Base-by-base conservation (phyloP, 2,888 invertebrate species). In the Strigamia transsilvanica region DNA sequence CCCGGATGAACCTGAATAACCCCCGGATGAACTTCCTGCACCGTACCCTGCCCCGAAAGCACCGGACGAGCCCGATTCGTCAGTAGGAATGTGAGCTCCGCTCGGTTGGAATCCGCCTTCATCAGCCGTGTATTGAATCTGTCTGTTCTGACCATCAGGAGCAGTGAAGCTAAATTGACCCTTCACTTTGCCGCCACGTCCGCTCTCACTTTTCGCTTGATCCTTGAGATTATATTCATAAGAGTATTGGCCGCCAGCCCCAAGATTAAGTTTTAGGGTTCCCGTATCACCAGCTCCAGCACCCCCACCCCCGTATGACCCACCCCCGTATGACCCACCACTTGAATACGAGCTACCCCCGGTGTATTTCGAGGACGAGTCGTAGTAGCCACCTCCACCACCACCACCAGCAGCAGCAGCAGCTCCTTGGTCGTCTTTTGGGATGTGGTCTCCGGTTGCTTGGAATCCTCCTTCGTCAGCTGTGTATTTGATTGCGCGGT, bases 141-240 rank as follows among this genome's bases (percentile, higher is more conserved):
- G 32, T 21, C 61, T 15, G 12, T 42, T 81, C 61, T 81, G 61
- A 3, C 81, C 81, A 13, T 61, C 66, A 38, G 61, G 93, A 73
- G 93, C 92, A 56, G 92, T 93, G 89, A 93, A 94, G 9, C 80
- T 61, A 27, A 79, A 83, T 41, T 83, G 80, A 12, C 83, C 83
- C 32, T 51, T 46, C 0, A 83, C 83, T n/a, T 41, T 5, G n/a
- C 15, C 61, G 1, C 7, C 66, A 10, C 10, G 18, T 18, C 81
- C 32, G 7, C 21, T 51, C n/a, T 80, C 80, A 23, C 18, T 32
- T 32, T 80, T 80, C 4, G 13, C 21, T 23, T 81, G 81, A n/a
- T 81, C 81, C 10, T 66, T 32, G 6, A 81, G 42, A 9, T 34
- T 12, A 18, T 81, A 81, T 10, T 15, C 15, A 23, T 81, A 81